Evolutionary conservation across 2,113 vertebrate genomes (phyloP).

Genomic region (Hemiscyllium ocellatum): DNA sequence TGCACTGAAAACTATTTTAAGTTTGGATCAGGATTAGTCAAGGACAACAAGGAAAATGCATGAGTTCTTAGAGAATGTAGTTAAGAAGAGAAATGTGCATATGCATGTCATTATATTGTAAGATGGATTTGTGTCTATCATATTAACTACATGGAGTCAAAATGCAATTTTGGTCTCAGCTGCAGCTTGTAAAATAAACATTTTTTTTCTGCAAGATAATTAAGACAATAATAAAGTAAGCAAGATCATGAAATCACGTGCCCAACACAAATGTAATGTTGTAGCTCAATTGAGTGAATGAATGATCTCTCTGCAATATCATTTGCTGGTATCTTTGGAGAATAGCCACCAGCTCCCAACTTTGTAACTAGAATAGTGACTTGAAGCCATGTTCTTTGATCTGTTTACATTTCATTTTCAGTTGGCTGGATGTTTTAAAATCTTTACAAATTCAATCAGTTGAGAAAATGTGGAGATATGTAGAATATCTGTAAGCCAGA

Average conservation of each 20-base stretch:
- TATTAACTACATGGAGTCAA: background rate
- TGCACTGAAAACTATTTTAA: background rate
- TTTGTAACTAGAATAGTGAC: conserved; percentile 10
- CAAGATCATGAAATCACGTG: background rate
- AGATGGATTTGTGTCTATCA: background rate
- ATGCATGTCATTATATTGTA: background rate
- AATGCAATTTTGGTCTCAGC: background rate
- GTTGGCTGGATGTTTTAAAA: background rate
- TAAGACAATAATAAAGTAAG: background rate
- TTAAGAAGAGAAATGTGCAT: background rate
- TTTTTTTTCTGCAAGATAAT: background rate
- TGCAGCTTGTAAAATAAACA: background rate
- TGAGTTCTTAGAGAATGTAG: background rate
- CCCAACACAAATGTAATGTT: background rate
- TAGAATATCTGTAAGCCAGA: background rate
- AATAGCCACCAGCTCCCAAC: background rate
- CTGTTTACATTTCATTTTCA: background rate
- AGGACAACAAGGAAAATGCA: background rate
- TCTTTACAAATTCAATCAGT: background rate
- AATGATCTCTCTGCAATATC: background rate
- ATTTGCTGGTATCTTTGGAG: background rate
- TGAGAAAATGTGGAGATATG: background rate
- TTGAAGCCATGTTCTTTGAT: background rate
- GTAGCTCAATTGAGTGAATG: background rate
- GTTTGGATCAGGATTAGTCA: background rate